Percentiles rank a stretch among this genome's conserved stretches.
Conservation (phyloP, 2,888 invertebrate genomes). For the Eurytoma californica region DNA sequence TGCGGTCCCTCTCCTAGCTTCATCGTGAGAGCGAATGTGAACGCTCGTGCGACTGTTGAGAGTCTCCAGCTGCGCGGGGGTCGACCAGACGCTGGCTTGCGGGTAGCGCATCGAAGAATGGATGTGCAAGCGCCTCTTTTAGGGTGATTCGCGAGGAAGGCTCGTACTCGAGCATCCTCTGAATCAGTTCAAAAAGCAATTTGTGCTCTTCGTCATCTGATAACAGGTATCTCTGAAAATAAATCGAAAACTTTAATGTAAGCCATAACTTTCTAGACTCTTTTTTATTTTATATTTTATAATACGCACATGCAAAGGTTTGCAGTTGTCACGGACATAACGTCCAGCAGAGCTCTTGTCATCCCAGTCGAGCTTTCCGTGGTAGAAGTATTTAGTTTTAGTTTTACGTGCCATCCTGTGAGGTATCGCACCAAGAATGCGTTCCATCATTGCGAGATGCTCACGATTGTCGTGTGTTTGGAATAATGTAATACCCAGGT, state of each 20-base stretch:
- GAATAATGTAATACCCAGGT: slow-evolving; percentile 98
- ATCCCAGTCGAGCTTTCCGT: slow-evolving; percentile 98
- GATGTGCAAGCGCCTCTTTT: slow-evolving; percentile 91
- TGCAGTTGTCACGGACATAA: slow-evolving; percentile 98
- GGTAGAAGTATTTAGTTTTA: slow-evolving; percentile 98
- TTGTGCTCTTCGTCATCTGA: slow-evolving; percentile 93
- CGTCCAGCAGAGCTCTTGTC: slow-evolving; percentile 96
- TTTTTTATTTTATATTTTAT: not conserved
- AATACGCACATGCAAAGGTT: slow-evolving; percentile 89
- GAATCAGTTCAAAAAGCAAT: slow-evolving; percentile 94
- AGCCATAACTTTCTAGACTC: not conserved
- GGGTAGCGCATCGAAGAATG: slow-evolving; percentile 93
- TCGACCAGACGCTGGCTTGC: slow-evolving; percentile 85
- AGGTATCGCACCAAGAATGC: slow-evolving; percentile 97
- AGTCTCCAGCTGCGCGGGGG: slow-evolving; percentile 75
- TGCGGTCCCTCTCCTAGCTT: slow-evolving; percentile 75
- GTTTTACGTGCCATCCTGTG: slow-evolving; percentile 93
- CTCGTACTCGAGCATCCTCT: slow-evolving; percentile 98
- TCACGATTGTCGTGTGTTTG: slow-evolving; percentile 99
- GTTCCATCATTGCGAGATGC: slow-evolving; percentile 99
- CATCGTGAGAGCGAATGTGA: slow-evolving; percentile 86
- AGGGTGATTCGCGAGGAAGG: slow-evolving; percentile 92
- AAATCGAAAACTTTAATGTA: slow-evolving; percentile 53
- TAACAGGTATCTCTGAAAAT: slow-evolving; percentile 88
- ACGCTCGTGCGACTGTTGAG: slow-evolving; percentile 79